These are phyloP conservation scores for Bellardia bayeri DNA, from an alignment of 2,888 invertebrate species.

Conservation along the genomic window DNA sequence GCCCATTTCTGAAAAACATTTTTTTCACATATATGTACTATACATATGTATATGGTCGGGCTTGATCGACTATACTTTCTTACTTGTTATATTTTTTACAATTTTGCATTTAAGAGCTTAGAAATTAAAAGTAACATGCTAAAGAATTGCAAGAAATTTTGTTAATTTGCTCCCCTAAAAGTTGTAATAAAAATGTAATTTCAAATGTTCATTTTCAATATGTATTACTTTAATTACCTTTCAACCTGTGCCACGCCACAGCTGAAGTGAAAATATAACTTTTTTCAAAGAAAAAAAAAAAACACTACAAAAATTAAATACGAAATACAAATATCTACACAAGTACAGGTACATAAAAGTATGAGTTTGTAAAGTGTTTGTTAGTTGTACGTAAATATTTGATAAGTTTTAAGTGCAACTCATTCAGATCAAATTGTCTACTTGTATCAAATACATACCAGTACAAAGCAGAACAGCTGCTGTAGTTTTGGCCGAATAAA, in stretches of 20 bases:
- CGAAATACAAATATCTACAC: background rate
- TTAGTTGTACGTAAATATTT: slow-evolving; percentile 32
- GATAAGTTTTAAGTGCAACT: slow-evolving; percentile 19
- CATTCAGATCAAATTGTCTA: background rate
- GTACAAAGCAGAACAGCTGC: background rate
- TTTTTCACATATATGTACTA: too few relatives aligned
- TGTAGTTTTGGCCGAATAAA: background rate
- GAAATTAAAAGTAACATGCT: too few relatives aligned
- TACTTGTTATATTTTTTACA: too few relatives aligned
- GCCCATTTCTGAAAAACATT: too few relatives aligned
- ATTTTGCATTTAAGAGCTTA: too few relatives aligned
- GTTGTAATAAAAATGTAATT: too few relatives aligned
- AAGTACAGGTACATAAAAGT: background rate
- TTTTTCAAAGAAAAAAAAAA: background rate
- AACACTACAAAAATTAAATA: background rate
- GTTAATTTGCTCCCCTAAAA: too few relatives aligned
- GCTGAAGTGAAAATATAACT: background rate
- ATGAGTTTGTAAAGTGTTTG: background rate
- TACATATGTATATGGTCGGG: too few relatives aligned
- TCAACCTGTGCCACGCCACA: slow-evolving; percentile 3
- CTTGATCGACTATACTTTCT: too few relatives aligned
- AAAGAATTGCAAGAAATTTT: too few relatives aligned
- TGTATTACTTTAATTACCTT: background rate
- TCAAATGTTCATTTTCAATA: too few relatives aligned
- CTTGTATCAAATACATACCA: background rate